Base-by-base conservation (phyloP, 2,888 invertebrate species). In the Rhingia rostrata region DNA sequence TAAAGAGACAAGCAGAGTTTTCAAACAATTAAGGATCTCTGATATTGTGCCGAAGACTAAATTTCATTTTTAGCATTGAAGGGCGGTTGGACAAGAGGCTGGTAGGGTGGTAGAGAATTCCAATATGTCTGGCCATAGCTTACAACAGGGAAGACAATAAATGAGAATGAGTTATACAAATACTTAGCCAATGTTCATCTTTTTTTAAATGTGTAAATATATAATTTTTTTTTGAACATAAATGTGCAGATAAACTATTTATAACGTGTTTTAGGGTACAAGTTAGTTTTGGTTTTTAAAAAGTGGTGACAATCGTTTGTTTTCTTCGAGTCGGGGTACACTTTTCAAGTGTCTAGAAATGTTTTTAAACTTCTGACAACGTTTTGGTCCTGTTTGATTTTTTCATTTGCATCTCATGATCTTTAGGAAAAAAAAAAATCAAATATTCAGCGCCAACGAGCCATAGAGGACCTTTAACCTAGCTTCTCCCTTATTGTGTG, bases 171-270 rank as follows among this genome's bases (percentile, higher is more conserved):
- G 39, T 56, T 69, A 4, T 41, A 9, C 30, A 22, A 47, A 6
- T 56, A 69, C 70, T 67, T 41, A 61, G 61, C 77, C 70, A 82
- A 82, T 82, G 82, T 77, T 72, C 70, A 66, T 70, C 81, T 64
- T 74, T 49, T 49, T 10, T 45, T 45, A 47, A 43, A 35, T 54
- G 64, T 64, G 58, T 66, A 37, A n/a, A 10, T 22, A 47, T 22
- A 22, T 69, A 6, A 12, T 51, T 39, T 41, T 51, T 32, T 78
- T 67, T 49, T 45, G 7, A 54, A 69, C 54, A 54, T 45, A 63
- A 74, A 69, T 45, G 49, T 74, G 67, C 73, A 47, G 4, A 12
- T 39, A n/a, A 53, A 33, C 22, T 22, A 37, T 22, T 22, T 22
- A 22, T 22, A 22, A 22, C 2, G 22, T 22, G 22, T 22, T 22